phyloP scores from a whole-genome alignment of 92 coral and sea anemone genomes.

The Epizoanthus rinbou region DNA sequence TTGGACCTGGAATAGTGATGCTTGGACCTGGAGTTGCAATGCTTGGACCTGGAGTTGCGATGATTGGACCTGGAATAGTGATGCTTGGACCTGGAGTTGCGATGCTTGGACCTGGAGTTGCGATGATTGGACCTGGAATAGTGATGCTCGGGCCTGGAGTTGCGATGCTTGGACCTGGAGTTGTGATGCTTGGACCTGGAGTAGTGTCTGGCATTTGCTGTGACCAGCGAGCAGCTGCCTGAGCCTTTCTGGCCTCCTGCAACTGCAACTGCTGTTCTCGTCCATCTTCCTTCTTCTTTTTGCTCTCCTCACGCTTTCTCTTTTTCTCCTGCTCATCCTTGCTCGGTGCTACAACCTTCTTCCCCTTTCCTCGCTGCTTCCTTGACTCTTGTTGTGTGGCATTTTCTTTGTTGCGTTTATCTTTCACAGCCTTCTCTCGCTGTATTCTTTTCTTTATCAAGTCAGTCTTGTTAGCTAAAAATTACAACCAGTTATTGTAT shows the following conservation, averaged over 20 bases:
- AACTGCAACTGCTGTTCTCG: background rate
- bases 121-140: too few species aligned
- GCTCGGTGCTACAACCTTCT: background rate
- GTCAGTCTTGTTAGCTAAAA: background rate
- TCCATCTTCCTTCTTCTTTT: constrained; percentile 1
- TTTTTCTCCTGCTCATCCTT: background rate
- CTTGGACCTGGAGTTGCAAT: too few species aligned
- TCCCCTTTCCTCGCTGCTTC: too few species aligned
- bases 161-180: too few species aligned
- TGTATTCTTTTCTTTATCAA: background rate
- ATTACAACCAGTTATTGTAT: background rate
- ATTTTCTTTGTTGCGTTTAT: background rate
- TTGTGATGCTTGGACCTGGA: background rate
- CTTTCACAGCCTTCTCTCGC: background rate
- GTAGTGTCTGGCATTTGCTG: background rate
- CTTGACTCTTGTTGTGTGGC: too few species aligned
- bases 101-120: too few species aligned
- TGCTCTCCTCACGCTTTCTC: background rate
- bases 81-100: too few species aligned
- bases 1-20: too few species aligned
- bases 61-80: too few species aligned
- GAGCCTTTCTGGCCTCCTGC: constrained; percentile 12
- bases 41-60: too few species aligned
- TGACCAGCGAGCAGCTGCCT: constrained; percentile 27
- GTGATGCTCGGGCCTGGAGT: too few species aligned